phyloP scores from a whole-genome alignment of 2,888 invertebrate species.

The Euclidia mi region DNA sequence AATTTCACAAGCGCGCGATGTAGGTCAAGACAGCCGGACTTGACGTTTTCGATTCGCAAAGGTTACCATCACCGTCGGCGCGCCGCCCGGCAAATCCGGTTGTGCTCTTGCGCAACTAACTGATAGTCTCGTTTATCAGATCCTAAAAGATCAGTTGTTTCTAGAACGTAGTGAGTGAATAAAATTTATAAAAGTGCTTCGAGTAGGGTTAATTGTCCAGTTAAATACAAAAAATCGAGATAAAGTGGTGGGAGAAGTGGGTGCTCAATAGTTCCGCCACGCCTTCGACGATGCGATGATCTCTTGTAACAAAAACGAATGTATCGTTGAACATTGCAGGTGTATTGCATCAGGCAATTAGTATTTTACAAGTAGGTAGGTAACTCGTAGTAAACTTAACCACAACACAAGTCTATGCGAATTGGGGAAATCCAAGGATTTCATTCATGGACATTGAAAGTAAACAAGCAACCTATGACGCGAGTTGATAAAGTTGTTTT shows the following conservation, averaged over 20 bases:
- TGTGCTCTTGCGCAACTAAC: slow-evolving; percentile 82
- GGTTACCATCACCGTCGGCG: slow-evolving; percentile 79
- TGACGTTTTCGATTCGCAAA: slow-evolving; percentile 86
- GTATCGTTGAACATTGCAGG: slow-evolving; percentile 12
- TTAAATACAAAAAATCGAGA: too few relatives aligned
- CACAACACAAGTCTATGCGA: slow-evolving; percentile 21
- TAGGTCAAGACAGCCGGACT: slow-evolving; percentile 89
- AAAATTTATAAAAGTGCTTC: slow-evolving; percentile 5
- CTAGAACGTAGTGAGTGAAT: slow-evolving; percentile 59
- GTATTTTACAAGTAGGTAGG: slow-evolving; percentile 1
- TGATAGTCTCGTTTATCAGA: slow-evolving; percentile 83
- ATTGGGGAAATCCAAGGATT: slow-evolving; percentile 77
- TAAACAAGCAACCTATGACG: slow-evolving; percentile 72
- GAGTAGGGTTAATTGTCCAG: slow-evolving; percentile 2
- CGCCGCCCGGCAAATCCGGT: slow-evolving; percentile 79
- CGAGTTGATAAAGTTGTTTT: slow-evolving; percentile 35
- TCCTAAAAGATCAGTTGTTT: slow-evolving; percentile 81
- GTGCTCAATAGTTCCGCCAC: slow-evolving; percentile 7
- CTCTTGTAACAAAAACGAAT: neutral
- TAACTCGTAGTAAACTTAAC: neutral
- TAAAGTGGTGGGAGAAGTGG: neutral
- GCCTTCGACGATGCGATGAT: neutral
- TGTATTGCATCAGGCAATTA: slow-evolving; percentile 14
- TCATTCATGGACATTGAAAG: slow-evolving; percentile 78
- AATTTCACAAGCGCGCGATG: slow-evolving; percentile 86